These are phyloP conservation scores for Tiliacea aurago DNA, from an alignment of 2,888 invertebrate genomes.

Conservation along the genomic window DNA sequence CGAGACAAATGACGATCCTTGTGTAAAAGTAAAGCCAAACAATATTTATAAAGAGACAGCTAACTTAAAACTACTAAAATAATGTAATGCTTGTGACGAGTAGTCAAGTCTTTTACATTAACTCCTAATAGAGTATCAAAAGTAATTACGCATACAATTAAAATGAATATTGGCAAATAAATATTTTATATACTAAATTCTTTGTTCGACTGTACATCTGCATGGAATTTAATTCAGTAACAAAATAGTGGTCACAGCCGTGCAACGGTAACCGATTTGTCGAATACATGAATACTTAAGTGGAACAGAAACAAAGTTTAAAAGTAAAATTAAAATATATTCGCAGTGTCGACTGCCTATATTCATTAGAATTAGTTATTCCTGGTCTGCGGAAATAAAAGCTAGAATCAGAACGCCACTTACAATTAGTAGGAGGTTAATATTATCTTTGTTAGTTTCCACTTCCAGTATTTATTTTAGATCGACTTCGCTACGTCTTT, in stretches of 20 bases:
- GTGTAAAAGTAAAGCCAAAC: neutral
- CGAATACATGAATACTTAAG: constrained; percentile 46
- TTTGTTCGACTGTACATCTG: neutral
- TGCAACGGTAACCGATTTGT: constrained; percentile 24
- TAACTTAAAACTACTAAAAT: neutral
- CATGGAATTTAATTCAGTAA: constrained; percentile 27
- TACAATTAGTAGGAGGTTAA: constrained; percentile 3
- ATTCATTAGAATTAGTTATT: constrained; percentile 24
- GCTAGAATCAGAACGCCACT: neutral
- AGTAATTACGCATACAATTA: neutral
- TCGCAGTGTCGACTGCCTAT: constrained; percentile 1
- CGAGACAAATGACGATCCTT: neutral
- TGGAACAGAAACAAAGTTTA: constrained; percentile 14
- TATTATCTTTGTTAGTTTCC: neutral
- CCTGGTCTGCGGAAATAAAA: constrained; percentile 5
- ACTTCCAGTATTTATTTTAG: neutral
- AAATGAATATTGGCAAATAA: neutral
- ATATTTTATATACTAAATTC: neutral
- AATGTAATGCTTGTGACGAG: neutral
- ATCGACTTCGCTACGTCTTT: neutral
- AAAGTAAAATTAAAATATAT: constrained; percentile 5
- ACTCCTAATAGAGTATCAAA: neutral
- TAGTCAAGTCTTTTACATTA: neutral
- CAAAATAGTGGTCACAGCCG: constrained; percentile 16
- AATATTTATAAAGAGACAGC: too few relatives aligned